phyloP scores from a whole-genome alignment of 2,797 vertebrate species.

The Rhinoraja longicauda region DNA sequence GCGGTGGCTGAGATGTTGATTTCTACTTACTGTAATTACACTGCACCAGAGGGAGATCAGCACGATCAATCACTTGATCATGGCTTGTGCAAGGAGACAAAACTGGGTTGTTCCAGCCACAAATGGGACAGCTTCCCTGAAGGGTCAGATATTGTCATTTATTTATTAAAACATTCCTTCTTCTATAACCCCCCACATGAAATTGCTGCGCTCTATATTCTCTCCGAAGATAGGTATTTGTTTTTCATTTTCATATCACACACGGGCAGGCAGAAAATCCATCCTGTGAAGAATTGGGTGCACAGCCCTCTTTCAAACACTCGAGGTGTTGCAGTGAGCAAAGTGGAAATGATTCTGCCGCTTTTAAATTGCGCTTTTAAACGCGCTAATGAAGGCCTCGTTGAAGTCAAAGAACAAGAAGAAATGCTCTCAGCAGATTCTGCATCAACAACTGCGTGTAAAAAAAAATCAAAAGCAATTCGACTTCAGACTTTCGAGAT shows the following conservation, averaged over 20 bases:
- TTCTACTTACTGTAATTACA: not conserved
- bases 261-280: not conserved
- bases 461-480: not conserved
- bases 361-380: not conserved
- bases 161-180: constrained; percentile 3
- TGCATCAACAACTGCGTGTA: not conserved
- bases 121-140: not conserved
- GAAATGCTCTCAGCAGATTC: not conserved
- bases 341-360: not conserved
- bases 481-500: too few species aligned
- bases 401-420: not conserved
- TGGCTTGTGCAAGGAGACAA: not conserved
- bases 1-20: not conserved
- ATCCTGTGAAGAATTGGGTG: not conserved
- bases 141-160: not conserved
- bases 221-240: not conserved
- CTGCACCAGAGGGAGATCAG: not conserved
- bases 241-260: not conserved
- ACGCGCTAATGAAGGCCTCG: not conserved
- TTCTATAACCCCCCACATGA: not conserved
- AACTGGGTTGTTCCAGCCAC: not conserved
- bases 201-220: not conserved
- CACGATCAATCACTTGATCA: not conserved
- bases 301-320: not conserved
- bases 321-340: not conserved